Base-by-base conservation (phyloP, 2,113 vertebrate genomes). In the Cynocephalus volans region DNA sequence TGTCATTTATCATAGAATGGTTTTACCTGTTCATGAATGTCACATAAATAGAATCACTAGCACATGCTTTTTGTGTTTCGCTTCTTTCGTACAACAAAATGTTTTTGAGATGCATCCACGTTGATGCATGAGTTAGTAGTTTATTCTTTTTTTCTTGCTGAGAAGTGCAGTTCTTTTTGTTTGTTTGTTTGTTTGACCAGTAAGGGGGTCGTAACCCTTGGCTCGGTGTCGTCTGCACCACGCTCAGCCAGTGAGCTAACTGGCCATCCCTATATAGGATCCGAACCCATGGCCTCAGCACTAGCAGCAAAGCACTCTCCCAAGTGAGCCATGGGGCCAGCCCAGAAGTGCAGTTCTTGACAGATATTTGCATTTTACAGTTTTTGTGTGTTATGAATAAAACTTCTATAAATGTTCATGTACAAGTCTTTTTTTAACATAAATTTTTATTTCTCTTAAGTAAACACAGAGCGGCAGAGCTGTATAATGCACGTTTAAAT, bases 41-140 rank as follows among this genome's bases (percentile, higher is more conserved):
- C 31, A 3, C 28, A 6, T 2, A 24, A 4, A 11, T 4, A 6
- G 23, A 48, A 11, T 36, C 5, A 19, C 9, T 6, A 21, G 69
- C 21, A 4, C 12, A 23, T 1, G 8, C 24, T 18, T 60, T 6
- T 48, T 9, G 9, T 18, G 21, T 21, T 36, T 45, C 36, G 21
- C 12, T 48, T 67, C 52, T 83, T 75, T 54, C 45, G 15, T 67
- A 11, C 48, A 23, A n/a, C 6, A 58, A 45, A n/a, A 18, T 11
- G 17, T 41, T 24, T 19, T 10, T 19, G n/a, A 1, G 17, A 77
- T 4, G 31, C 72, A 13, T n/a, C 17, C 31, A 7, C 36, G 21
- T 73, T 45, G n/a, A 48, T 7, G 9, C 6, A 10, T 33, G 52
- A 58, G 9, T 18, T 48, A 17, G 9, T 4, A 13, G 17, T 8